Percentiles rank a stretch among this genome's conserved stretches.
Conservation (phyloP, 2,113 vertebrate species). For the Procavia capensis region DNA sequence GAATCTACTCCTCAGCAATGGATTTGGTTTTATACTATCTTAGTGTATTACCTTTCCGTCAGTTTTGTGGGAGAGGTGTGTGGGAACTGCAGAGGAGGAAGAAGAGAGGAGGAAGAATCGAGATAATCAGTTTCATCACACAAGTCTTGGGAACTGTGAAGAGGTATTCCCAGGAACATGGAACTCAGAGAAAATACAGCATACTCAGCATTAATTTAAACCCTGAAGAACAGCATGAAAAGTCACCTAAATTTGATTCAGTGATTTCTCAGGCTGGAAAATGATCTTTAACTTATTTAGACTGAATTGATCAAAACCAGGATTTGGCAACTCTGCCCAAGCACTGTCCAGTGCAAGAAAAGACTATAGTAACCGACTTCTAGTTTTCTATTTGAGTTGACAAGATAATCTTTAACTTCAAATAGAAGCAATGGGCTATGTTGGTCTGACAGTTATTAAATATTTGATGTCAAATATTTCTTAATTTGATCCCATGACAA, state of each 20-base stretch:
- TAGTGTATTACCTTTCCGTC: not conserved
- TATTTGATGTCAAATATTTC: conserved; percentile 42
- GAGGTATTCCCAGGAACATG: not conserved
- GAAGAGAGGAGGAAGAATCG: not conserved
- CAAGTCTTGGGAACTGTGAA: not conserved
- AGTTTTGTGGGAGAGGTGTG: not conserved
- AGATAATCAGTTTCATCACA: conserved; percentile 37
- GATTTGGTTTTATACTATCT: not conserved
- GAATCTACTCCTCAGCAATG: no score
- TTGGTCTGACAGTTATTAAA: conserved; percentile 20
- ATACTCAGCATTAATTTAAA: conserved; percentile 7
- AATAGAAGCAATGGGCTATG: conserved; percentile 17
- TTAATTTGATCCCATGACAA: conserved; percentile 45
- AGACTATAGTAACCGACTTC: not conserved
- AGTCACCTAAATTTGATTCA: not conserved
- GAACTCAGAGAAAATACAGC: conserved; percentile 25
- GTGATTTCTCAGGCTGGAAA: not conserved
- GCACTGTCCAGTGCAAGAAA: not conserved
- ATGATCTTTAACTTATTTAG: conserved; percentile 23
- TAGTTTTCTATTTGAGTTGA: not conserved
- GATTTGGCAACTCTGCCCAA: not conserved
- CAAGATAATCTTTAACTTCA: conserved; percentile 24
- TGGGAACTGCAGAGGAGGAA: not conserved
- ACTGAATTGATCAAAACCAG: conserved; percentile 36
- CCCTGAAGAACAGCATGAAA: conserved; percentile 31